Evolutionary conservation across 2,888 invertebrate genomes (phyloP).

Genomic region (Anoncus sp.): DNA sequence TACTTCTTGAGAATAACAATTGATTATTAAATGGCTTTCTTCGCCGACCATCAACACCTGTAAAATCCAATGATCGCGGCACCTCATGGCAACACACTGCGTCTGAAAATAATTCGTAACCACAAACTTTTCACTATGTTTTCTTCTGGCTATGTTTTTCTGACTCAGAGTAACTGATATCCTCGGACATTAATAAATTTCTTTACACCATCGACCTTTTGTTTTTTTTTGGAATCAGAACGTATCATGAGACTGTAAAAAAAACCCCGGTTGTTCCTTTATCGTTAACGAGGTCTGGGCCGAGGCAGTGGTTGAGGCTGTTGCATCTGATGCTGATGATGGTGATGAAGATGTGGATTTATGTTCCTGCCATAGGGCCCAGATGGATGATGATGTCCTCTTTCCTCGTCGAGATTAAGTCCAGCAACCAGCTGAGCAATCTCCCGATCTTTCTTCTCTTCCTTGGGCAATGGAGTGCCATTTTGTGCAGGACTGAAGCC

Average conservation of each 20-base stretch:
- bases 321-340: slow-evolving; percentile 74
- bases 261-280: not conserved
- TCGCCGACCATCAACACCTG: slow-evolving; percentile 49
- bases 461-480: slow-evolving; percentile 77
- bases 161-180: not conserved
- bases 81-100: slow-evolving; percentile 54
- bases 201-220: not conserved
- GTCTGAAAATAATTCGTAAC: slow-evolving; percentile 18
- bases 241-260: not conserved
- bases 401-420: slow-evolving; percentile 91
- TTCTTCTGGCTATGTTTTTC: not conserved
- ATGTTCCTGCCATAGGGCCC: slow-evolving; percentile 85
- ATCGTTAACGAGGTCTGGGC: slow-evolving; percentile 79
- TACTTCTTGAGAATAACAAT: slow-evolving; percentile 32
- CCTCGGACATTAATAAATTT: not conserved
- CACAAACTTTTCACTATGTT: slow-evolving; percentile 22
- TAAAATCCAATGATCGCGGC: slow-evolving; percentile 44
- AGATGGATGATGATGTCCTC: slow-evolving; percentile 88
- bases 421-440: slow-evolving; percentile 98
- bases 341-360: slow-evolving; percentile 80
- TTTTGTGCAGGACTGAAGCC: slow-evolving; percentile 91
- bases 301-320: slow-evolving; percentile 80
- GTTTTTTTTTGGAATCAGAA: slow-evolving; percentile 10
- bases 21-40: slow-evolving; percentile 54
- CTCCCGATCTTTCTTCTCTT: slow-evolving; percentile 93